Percentiles rank a stretch among this genome's conserved stretches.
Evolutionary conservation across 2,888 invertebrate genomes (phyloP).

Genomic region (Drosophila testacea): DNA sequence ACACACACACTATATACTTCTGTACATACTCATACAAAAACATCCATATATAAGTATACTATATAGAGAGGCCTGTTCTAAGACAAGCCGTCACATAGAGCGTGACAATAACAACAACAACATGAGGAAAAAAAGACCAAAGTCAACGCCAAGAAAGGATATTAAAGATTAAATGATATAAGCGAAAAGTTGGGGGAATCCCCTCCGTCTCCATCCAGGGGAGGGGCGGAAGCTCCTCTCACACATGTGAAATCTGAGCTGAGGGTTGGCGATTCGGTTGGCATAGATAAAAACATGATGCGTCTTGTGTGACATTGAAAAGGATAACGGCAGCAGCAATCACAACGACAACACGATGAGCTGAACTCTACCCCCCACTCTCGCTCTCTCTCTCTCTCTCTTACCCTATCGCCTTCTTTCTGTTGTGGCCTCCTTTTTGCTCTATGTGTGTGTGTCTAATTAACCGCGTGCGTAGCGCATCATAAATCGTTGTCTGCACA

Average conservation of each 20-base stretch:
- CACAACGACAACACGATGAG: constrained; percentile 43
- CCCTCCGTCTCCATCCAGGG: background rate
- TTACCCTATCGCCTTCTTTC: constrained; percentile 27
- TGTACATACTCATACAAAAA: constrained; percentile 22
- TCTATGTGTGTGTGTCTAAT: constrained; percentile 68
- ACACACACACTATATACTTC: constrained; percentile 28
- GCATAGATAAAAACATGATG: constrained; percentile 68
- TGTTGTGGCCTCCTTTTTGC: constrained; percentile 50
- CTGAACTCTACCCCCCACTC: constrained; percentile 16
- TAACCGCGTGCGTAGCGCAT: constrained; percentile 80
- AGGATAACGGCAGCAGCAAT: constrained; percentile 65
- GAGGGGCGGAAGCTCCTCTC: background rate
- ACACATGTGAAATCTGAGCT: constrained; percentile 72
- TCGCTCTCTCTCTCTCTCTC: background rate
- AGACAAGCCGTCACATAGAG: constrained; percentile 73
- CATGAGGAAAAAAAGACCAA: constrained; percentile 64
- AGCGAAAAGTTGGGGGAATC: constrained; percentile 61
- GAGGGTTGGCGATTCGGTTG: constrained; percentile 65
- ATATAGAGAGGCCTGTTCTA: constrained; percentile 38
- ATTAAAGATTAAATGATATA: constrained; percentile 82
- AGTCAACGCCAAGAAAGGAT: constrained; percentile 79
- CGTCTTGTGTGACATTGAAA: constrained; percentile 74
- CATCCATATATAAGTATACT: constrained; percentile 12
- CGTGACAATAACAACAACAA: constrained; percentile 60
- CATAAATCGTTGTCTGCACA: constrained; percentile 76